phyloP scores from a whole-genome alignment of 2,797 vertebrate genomes.

The Galago senegalensis region DNA sequence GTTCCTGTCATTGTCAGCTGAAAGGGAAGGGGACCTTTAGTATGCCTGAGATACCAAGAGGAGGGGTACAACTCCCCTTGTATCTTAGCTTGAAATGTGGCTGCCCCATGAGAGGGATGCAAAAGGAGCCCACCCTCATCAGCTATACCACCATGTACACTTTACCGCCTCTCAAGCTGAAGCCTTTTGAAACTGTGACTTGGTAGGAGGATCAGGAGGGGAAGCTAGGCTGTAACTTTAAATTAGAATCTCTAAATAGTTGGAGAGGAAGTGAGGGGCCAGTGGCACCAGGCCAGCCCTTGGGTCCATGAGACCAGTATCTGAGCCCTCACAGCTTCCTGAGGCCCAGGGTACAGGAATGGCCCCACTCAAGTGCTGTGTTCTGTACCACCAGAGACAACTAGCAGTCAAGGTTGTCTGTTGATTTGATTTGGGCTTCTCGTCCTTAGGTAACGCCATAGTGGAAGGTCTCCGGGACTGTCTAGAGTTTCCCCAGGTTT shows the following conservation, averaged over 20 bases:
- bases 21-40: background rate
- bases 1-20: background rate
- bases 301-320: background rate
- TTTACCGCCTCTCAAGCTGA: background rate
- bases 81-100: background rate
- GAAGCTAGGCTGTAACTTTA: background rate
- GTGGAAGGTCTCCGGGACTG: background rate
- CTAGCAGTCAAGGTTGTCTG: background rate
- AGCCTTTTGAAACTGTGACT: background rate
- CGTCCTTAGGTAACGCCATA: background rate
- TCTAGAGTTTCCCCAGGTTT: background rate
- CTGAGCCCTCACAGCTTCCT: background rate
- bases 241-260: background rate
- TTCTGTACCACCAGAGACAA: background rate
- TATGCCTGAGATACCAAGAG: background rate
- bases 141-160: accelerated
- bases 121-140: background rate
- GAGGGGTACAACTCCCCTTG: background rate
- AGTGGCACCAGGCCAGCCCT: background rate
- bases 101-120: background rate
- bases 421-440: background rate
- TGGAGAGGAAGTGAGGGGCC: background rate
- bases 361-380: accelerated
- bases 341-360: too few species aligned
- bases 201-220: background rate